Percentiles rank a stretch among this genome's conserved stretches.
phyloP scores from a whole-genome alignment of 2,888 invertebrate species.

The Odontomyia ornata region DNA sequence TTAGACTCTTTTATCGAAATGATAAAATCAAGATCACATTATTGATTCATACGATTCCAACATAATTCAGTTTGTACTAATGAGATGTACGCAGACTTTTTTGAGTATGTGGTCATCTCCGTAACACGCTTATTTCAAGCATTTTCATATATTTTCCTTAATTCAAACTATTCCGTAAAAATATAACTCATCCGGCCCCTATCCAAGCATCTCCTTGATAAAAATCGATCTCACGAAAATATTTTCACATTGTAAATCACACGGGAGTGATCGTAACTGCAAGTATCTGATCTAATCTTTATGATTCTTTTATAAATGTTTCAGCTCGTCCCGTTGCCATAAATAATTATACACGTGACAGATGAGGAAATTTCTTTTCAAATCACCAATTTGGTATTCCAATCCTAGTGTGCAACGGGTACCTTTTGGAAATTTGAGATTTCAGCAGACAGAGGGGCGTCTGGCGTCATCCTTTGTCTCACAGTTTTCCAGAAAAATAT shows the following conservation, averaged over 20 bases:
- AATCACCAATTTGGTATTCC: conserved; percentile 8
- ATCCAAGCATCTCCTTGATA: too few relatives aligned
- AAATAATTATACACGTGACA: conserved; percentile 35
- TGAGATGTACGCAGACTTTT: too few relatives aligned
- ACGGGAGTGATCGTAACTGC: not conserved
- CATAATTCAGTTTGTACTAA: too few relatives aligned
- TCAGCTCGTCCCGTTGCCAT: conserved; percentile 10
- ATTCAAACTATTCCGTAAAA: too few relatives aligned
- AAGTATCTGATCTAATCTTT: conserved; percentile 19
- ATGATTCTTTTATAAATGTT: conserved; percentile 35
- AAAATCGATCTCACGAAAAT: conserved; percentile 39
- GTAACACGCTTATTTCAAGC: too few relatives aligned
- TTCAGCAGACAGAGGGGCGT: conserved; percentile 42
- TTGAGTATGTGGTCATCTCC: too few relatives aligned
- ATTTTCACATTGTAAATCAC: conserved; percentile 43
- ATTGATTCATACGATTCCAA: too few relatives aligned
- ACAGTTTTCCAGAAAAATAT: conserved; percentile 33
- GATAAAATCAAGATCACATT: too few relatives aligned
- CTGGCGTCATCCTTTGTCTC: conserved; percentile 31
- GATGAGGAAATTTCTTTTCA: not conserved
- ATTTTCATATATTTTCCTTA: too few relatives aligned
- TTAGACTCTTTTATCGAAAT: too few relatives aligned
- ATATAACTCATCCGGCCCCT: too few relatives aligned
- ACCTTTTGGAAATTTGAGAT: conserved; percentile 39
- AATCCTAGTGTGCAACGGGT: not conserved